Conservation (phyloP, 1,140 invertebrate species). For the Drosophila sucinea region DNA sequence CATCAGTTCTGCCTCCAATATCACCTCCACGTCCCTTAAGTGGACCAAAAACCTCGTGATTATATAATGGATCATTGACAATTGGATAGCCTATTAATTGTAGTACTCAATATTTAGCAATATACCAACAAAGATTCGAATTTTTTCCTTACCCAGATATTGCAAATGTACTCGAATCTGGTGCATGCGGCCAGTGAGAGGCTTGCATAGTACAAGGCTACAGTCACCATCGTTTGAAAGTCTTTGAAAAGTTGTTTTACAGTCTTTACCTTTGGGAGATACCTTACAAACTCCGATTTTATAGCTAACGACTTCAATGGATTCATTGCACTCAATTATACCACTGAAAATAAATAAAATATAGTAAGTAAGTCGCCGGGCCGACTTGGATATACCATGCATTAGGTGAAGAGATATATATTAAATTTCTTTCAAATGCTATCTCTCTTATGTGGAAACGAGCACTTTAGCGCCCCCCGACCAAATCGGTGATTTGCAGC, state of each 20-base stretch:
- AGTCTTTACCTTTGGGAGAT: slow-evolving; percentile 94
- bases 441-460: too few species aligned
- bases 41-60: slow-evolving; percentile 95
- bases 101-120: neutral
- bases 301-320: slow-evolving; percentile 96
- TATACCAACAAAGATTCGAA: neutral
- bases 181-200: slow-evolving; percentile 98
- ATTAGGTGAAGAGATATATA: too few species aligned
- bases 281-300: slow-evolving; percentile 98
- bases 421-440: too few species aligned
- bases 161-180: slow-evolving; percentile 99
- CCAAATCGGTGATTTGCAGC: too few species aligned
- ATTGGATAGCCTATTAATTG: slow-evolving; percentile 88
- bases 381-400: too few species aligned
- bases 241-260: slow-evolving; percentile 94
- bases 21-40: slow-evolving; percentile 95
- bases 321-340: slow-evolving; percentile 92
- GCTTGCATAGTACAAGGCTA: slow-evolving; percentile 96
- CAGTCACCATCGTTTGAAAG: slow-evolving; percentile 93
- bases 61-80: slow-evolving; percentile 98
- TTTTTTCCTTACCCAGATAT: slow-evolving; percentile 88
- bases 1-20: slow-evolving; percentile 94
- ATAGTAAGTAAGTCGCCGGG: too few species aligned
- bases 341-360: slow-evolving; percentile 85
- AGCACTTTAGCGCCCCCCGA: too few species aligned